A percentile compares a stretch with the other conserved stretches of the same genome.
phyloP scores from a whole-genome alignment of 2,113 vertebrate species.

The Pseudolaguvia tuberculata region DNA sequence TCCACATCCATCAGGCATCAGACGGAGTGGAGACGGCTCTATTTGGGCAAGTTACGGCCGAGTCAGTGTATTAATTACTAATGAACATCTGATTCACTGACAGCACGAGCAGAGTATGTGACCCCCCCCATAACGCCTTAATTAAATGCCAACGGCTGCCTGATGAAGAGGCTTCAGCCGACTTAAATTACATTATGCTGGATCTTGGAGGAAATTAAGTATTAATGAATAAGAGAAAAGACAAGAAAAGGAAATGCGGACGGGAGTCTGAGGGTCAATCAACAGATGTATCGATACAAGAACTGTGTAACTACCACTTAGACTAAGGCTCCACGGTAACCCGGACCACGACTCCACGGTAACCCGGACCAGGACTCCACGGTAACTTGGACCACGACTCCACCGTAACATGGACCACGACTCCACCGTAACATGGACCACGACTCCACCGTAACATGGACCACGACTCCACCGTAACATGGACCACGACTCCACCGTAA shows the following conservation, averaged over 20 bases:
- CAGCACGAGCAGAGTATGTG: constrained; percentile 66
- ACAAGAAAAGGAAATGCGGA: constrained; percentile 25
- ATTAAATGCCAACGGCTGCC: constrained; percentile 83
- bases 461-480: too few relatives aligned
- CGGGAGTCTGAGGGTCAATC: background rate
- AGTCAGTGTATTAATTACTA: constrained; percentile 80
- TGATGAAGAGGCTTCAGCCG: constrained; percentile 80
- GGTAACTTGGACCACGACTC: too few relatives aligned
- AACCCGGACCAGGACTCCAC: too few relatives aligned
- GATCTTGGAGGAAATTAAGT: constrained; percentile 82
- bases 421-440: too few relatives aligned
- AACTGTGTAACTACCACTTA: background rate
- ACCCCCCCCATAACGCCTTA: constrained; percentile 61
- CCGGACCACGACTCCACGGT: too few relatives aligned
- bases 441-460: too few relatives aligned
- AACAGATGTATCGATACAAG: background rate
- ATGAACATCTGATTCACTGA: constrained; percentile 70
- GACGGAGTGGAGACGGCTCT: constrained; percentile 28
- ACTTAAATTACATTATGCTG: constrained; percentile 84
- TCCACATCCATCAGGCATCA: constrained; percentile 34
- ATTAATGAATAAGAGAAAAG: constrained; percentile 23
- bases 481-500: too few relatives aligned
- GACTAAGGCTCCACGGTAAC: too few relatives aligned
- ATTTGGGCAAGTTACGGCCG: constrained; percentile 54
- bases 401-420: too few relatives aligned